Base-by-base conservation (phyloP, 2,113 vertebrate species). In the Garra rufa region DNA sequence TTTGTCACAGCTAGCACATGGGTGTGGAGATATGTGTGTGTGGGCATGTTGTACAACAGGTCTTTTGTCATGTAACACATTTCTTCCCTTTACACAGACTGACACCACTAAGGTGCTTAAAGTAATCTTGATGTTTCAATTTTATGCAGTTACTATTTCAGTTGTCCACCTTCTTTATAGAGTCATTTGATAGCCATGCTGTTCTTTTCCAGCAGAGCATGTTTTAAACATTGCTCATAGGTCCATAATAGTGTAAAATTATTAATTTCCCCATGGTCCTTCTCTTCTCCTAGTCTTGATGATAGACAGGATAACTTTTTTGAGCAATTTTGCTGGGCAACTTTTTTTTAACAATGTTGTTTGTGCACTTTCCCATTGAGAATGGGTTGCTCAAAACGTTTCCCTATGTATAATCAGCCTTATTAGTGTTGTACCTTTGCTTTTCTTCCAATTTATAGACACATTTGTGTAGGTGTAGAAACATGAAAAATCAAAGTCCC, bases 41-140 rank as follows among this genome's bases (percentile, higher is more conserved):
- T 87, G 83, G 80, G 86, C 71, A 80, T 88, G 76, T 85, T 21
- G 87, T 83, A 71, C 17, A 50, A 57, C 87, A 52, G 70, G 87
- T 85, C 75, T 81, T 67, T 83, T 88, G 78, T 81, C 76, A 69
- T 46, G 34, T n/a, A 30, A 26, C 70, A 61, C 24, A 21, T 83
- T 85, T 70, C 24, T 28, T 52, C 21, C n/a, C 41, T 69, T 81
- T 28, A 9, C 24, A 77, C 63, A 52, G 15, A 81, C 21, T 85
- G 30, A 21, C 41, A 15, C 71, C 21, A 46, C 43, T 57, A 24
- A 50, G 7, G 15, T 75, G 44, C 43, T 74, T 55, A 6, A 30
- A 24, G 38, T 67, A 50, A 14, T 70, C 24, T 30, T 24, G 8
- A 61, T 4, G 11, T 13, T 24, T 19, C 5, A 19, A 10, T 57